Evolutionary conservation across 2,888 invertebrate species (phyloP), one percentile per base, ranked within the genome.

Genomic region (Sphaerophoria taeniata): DNA sequence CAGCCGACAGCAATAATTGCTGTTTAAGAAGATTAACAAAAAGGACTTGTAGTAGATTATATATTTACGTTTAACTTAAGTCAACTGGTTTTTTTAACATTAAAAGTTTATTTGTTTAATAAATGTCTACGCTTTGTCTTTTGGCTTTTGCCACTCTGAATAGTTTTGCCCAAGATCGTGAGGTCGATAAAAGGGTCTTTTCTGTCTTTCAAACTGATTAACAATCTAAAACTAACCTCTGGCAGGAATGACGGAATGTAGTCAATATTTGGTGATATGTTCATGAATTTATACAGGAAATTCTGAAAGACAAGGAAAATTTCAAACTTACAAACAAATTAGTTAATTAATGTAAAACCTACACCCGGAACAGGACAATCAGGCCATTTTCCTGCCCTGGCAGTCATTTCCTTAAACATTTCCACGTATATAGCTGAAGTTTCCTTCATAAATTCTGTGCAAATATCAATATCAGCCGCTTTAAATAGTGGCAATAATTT

Each of bases 351-450:
- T n/a, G 3, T 33, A 31, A 12, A 4, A 61, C 60, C 24, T 11
- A 76, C 76, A 12, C n/a, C 43, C 11, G 60, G 53, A 45, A 61
- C 4, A 0, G 77, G 77, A 14, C 77, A 77, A 7, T 9, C 0
- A 3, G 77, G 77, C 60, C 16, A 47, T 43, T 6, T 11, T 4
- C 71, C 77, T 33, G 34, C 12, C 14, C 16, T 56, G 2, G 7
- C 0, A 2, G 55, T 4, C 12, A 39, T 14, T 0, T 71, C 63
- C 9, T 34, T 56, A 14, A n/a, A 58, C 34, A 78, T 14, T n/a
- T 43, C 49, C 4, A 78, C 0, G 4, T 63, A 9, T 0, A 56
- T 16, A 33, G 14, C 33, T 7, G 56, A 16, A 1, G 12, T 6
- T 24, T 65, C 65, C 7, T 2, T 12, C 0, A 2, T 1, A 4